Evolutionary conservation across 2,797 vertebrate genomes (phyloP).

Genomic region (Perodicticus potto): DNA sequence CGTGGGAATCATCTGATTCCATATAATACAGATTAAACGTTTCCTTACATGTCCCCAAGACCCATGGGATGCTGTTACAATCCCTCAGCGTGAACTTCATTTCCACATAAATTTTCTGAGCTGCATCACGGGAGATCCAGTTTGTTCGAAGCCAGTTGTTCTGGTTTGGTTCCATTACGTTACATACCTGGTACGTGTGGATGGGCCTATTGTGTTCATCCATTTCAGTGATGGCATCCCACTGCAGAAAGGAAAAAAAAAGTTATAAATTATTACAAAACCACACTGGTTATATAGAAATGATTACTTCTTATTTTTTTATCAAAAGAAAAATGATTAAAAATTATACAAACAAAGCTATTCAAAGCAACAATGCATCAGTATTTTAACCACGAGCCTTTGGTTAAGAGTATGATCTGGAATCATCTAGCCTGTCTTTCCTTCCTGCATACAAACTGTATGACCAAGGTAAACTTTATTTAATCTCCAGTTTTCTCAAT

Average conservation of each 20-base stretch:
- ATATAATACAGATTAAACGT: slow-evolving; percentile 97
- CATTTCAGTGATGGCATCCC: slow-evolving; percentile 98
- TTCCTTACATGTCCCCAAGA: slow-evolving; percentile 97
- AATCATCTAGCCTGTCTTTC: background rate
- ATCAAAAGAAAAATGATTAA: background rate
- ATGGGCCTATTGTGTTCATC: slow-evolving; percentile 97
- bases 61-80: slow-evolving; percentile 98
- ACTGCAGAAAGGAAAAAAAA: slow-evolving; percentile 88
- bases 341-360: background rate
- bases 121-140: slow-evolving; percentile 96
- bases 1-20: slow-evolving; percentile 94
- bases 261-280: background rate
- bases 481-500: background rate
- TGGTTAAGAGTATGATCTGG: background rate
- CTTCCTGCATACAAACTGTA: background rate
- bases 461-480: background rate
- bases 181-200: slow-evolving; percentile 98
- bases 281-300: background rate
- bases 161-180: slow-evolving; percentile 98
- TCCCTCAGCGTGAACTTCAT: slow-evolving; percentile 97
- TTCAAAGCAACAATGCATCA: background rate
- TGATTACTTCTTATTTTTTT: background rate
- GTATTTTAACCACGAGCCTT: background rate
- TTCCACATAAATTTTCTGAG: slow-evolving; percentile 97
- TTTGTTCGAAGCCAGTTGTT: slow-evolving; percentile 98